Conservation (phyloP, 2,797 vertebrate species). For the Pogoniulus pusillus region DNA sequence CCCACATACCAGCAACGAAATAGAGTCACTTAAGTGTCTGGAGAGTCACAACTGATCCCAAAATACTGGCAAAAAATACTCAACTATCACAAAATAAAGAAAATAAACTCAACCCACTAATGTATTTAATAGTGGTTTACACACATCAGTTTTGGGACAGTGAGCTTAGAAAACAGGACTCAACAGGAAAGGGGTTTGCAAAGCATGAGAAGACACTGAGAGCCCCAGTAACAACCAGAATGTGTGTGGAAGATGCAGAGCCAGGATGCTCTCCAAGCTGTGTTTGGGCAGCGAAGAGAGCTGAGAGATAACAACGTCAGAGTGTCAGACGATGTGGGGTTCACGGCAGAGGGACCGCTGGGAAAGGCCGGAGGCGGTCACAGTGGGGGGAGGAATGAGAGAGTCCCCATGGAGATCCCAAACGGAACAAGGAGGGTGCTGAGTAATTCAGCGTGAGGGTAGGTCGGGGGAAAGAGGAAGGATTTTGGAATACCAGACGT, state of each 20-base stretch:
- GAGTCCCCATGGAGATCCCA: accelerated
- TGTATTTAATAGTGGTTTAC: accelerated
- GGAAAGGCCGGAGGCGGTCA: accelerated
- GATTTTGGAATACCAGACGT: not conserved
- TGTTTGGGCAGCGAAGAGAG: not conserved
- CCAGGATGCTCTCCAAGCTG: not conserved
- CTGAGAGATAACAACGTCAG: not conserved
- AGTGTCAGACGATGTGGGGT: accelerated
- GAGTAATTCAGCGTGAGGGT: accelerated
- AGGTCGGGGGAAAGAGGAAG: not conserved
- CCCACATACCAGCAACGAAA: not conserved
- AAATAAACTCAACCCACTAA: not conserved
- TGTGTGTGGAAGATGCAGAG: accelerated
- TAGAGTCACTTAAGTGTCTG: not conserved
- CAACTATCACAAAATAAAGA: not conserved
- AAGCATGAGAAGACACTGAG: not conserved
- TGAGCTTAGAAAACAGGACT: accelerated
- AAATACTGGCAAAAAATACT: not conserved
- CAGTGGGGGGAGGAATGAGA: accelerated
- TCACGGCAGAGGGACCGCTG: accelerated
- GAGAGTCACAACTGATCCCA: not conserved
- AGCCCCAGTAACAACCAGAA: accelerated
- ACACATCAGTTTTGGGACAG: accelerated
- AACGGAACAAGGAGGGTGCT: accelerated
- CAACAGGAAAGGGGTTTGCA: not conserved